Base-by-base conservation (phyloP, 2,888 invertebrate species). In the Luffia ferchaultella region DNA sequence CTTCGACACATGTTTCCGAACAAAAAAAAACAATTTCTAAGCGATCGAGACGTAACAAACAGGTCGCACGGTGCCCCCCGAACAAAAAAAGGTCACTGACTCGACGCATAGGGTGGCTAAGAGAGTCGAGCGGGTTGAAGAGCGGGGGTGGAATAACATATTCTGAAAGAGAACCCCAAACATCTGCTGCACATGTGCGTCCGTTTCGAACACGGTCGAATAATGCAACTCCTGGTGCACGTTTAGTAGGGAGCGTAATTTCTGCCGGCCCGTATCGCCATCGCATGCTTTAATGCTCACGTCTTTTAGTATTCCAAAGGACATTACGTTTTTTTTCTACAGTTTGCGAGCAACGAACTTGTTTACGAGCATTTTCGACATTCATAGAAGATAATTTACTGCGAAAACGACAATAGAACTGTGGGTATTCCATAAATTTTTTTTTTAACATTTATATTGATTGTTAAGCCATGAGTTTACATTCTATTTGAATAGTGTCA, bases 141-240 rank as follows among this genome's bases (percentile, higher is more conserved):
- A 66, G 60, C 68, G 65, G 66, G 65, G 66, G 58, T 58, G 61
- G 67, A 75, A 75, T 77, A 76, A 77, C 70, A 76, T 70, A 71
- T 77, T 75, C 72, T 69, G 76, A 80, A 79, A 76, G 76, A 68
- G 66, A 74, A 69, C 79, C 76, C 68, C 65, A 42, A 78, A 76
- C 83, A 83, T 82, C 83, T 83, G 82, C 73, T 66, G 65, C 72
- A 71, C 82, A 83, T 80, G 73, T 82, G 82, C 72, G 71, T 72
- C 60, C 65, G 65, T 72, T 76, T 64, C 67, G 70, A 70, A 71
- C 67, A 30, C n/a, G 64, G 63, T 66, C 66, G 61, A 73, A 78
- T 76, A 80, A 80, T 74, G 76, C 75, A 73, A 76, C 76, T 71
- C 65, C 76, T 69, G 71, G 65, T 66, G 68, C 67, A 73, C 74